phyloP scores from a whole-genome alignment of 2,888 invertebrate species.

The Diarsia mendica region DNA sequence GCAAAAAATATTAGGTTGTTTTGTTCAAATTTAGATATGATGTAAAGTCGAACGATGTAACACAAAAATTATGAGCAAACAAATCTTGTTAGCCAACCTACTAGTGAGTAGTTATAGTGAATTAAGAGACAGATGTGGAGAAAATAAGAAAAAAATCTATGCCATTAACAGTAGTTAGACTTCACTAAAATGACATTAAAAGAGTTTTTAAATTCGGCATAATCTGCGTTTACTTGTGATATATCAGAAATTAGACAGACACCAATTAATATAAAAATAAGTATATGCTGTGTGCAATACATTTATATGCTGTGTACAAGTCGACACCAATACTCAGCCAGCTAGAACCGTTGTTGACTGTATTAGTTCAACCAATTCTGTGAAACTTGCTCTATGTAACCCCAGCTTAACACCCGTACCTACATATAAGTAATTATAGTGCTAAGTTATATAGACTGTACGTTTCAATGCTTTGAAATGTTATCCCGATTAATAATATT shows the following conservation, averaged over 20 bases:
- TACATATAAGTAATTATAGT: conserved; percentile 38
- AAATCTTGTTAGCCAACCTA: conserved; percentile 59
- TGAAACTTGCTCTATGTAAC: conserved; percentile 33
- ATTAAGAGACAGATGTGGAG: no score
- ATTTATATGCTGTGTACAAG: background rate
- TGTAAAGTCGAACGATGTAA: conserved; percentile 71
- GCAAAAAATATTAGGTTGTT: background rate
- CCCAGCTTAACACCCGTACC: conserved; percentile 12
- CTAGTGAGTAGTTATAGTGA: no score
- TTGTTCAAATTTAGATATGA: background rate
- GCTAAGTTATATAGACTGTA: conserved; percentile 27
- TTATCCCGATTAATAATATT: conserved; percentile 1
- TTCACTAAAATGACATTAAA: background rate
- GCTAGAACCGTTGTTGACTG: no score
- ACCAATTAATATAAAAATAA: background rate
- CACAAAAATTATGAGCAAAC: conserved; percentile 81
- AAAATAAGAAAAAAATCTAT: background rate
- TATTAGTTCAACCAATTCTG: background rate
- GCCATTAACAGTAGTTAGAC: background rate
- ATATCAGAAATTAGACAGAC: background rate
- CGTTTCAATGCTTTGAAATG: conserved; percentile 3
- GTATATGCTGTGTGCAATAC: background rate
- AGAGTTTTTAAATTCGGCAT: background rate
- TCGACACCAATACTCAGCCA: background rate
- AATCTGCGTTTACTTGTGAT: background rate